phyloP scores from a whole-genome alignment of 2,797 vertebrate species.

The Sibirionetta formosa region DNA sequence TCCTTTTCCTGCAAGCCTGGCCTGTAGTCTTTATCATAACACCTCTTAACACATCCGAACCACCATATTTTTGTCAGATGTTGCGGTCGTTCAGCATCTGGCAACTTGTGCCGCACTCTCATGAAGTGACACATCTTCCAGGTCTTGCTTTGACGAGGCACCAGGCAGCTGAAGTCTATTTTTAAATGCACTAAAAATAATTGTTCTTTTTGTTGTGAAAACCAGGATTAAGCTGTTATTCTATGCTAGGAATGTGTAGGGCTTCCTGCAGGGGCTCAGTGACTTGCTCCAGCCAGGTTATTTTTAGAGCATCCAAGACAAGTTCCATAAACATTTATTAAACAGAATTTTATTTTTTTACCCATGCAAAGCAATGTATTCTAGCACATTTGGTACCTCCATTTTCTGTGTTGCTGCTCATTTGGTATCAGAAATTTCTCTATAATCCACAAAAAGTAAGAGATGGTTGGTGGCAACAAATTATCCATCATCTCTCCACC shows the following conservation, averaged over 20 bases:
- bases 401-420: slow-evolving; percentile 41
- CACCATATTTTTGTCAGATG: neutral
- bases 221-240: slow-evolving; percentile 59
- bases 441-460: neutral
- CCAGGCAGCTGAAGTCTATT: slow-evolving; percentile 63
- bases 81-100: neutral
- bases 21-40: slow-evolving; percentile 2
- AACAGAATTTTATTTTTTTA: neutral
- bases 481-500: neutral
- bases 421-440: slow-evolving; percentile 48
- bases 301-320: slow-evolving; percentile 72
- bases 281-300: slow-evolving; percentile 36
- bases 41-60: neutral
- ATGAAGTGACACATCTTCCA: slow-evolving; percentile 16
- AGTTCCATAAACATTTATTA: slow-evolving; percentile 76
- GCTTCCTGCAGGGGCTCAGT: slow-evolving; percentile 69
- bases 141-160: slow-evolving; percentile 53
- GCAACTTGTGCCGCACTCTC: neutral
- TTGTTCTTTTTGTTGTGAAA: slow-evolving; percentile 73
- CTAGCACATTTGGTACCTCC: slow-evolving; percentile 4
- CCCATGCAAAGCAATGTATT: slow-evolving; percentile 12
- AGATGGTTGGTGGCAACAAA: neutral
- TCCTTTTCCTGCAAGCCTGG: neutral
- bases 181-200: slow-evolving; percentile 80
- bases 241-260: slow-evolving; percentile 65